Base-by-base conservation (phyloP, 2,797 vertebrate genomes). In the Erethizon dorsatum region DNA sequence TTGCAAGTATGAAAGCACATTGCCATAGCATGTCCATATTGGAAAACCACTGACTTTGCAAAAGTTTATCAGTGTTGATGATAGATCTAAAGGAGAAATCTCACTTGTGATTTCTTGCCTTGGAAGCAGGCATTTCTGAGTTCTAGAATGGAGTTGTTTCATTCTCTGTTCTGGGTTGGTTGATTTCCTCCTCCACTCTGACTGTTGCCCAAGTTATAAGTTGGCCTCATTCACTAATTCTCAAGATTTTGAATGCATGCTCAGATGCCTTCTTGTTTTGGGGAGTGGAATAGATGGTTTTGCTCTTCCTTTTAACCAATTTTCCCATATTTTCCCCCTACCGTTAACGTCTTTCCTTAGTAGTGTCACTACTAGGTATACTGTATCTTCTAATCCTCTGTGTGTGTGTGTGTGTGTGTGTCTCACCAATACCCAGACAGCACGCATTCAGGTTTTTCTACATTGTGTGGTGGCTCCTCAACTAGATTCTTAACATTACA, bases 241-340 rank as follows among this genome's bases (percentile, higher is more conserved):
- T 85, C 59, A 65, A 88, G 83, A 71, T 93, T 50, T 67, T 13
- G 37, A 87, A 94, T 41, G 24, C 12, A 20, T 5, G 5, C 33
- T 89, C 17, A 83, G 41, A 89, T 86, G 41, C 9, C 6, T 92
- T 83, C 47, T 15, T 69, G n/a, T 87, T 95, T 80, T 28, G 78
- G 54, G 17, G 20, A 7, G 14, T 85, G 11, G 13, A 85, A 77
- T 41, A 92, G 50, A 83, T 14, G 12, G 2, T 24, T 37, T 5
- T 31, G 28, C 45, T 95, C 17, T 94, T 87, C 31, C 50, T 73
- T 5, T 84, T 57, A 57, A 88, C 2, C 10, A 33, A 33, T 88
- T 85, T 92, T 15, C 78, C 56, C 41, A 47, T 41, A 26, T 57
- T 89, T 67, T 59, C 6, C 28, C 15, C 31, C 24, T 54, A 2